phyloP scores from a whole-genome alignment of 92 coral and sea anemone genomes.

The Zoanthus sociatus region DNA sequence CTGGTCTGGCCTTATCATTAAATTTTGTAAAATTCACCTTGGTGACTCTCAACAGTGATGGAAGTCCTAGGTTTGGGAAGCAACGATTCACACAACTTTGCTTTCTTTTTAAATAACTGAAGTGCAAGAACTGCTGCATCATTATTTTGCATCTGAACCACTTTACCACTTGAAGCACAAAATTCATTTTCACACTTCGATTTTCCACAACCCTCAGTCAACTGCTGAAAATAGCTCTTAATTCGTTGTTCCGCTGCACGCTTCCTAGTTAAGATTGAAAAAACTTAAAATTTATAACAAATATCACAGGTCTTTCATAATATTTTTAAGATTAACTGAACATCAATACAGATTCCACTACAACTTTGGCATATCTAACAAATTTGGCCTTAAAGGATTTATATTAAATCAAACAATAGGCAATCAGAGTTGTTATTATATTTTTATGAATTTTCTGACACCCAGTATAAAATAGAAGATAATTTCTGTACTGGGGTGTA shows the following conservation, averaged over 20 bases:
- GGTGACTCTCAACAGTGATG: constrained; percentile 60
- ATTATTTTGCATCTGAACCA: constrained; percentile 60
- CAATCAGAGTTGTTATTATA: no score
- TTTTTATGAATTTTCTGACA: no score
- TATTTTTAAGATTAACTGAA: no score
- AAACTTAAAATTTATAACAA: no score
- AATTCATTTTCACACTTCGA: constrained; percentile 79
- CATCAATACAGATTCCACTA: no score
- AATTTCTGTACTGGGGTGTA: no score
- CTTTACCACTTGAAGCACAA: constrained; percentile 93
- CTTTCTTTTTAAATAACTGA: constrained; percentile 85
- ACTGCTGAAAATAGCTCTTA: constrained; percentile 87
- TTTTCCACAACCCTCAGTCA: constrained; percentile 93
- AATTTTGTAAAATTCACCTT: constrained; percentile 53
- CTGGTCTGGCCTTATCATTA: no score
- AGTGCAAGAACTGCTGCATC: constrained; percentile 94
- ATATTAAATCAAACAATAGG: no score
- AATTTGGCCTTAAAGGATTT: no score
- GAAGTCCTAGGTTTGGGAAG: constrained; percentile 44
- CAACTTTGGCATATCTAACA: no score
- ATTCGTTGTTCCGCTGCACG: constrained; percentile 85
- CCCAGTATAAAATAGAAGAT: no score
- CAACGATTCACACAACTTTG: constrained; percentile 78
- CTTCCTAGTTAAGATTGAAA: constrained; percentile 59
- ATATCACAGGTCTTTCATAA: no score